Conservation (phyloP, 2,888 invertebrate genomes). For the Schrankia costaestrigalis region DNA sequence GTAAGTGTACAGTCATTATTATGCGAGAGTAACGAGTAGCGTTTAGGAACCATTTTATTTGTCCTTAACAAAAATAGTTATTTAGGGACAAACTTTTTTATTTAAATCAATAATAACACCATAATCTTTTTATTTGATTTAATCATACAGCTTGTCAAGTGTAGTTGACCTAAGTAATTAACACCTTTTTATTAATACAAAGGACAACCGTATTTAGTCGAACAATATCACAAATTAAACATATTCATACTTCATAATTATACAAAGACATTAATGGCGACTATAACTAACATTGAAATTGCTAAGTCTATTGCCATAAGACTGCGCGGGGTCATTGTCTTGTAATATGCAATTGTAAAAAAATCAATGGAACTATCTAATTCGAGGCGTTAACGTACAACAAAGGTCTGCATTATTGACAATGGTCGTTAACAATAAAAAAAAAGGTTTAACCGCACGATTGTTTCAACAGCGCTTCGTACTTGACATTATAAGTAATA, state of each 20-base stretch:
- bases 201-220: too few relatives aligned
- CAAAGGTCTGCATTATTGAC: conserved; percentile 41
- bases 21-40: too few relatives aligned
- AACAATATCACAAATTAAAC: too few relatives aligned
- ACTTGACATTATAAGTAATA: conserved; percentile 42
- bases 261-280: conserved; percentile 21
- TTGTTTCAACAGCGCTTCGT: conserved; percentile 44
- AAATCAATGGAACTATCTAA: conserved; percentile 38
- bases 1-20: too few relatives aligned
- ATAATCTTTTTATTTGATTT: too few relatives aligned
- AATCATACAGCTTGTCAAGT: too few relatives aligned
- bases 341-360: conserved; percentile 44
- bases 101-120: too few relatives aligned
- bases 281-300: conserved; percentile 22
- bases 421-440: conserved; percentile 48
- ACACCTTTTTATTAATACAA: too few relatives aligned
- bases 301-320: conserved; percentile 18
- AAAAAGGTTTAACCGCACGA: conserved; percentile 41
- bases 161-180: too few relatives aligned
- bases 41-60: too few relatives aligned
- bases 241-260: conserved; percentile 24
- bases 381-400: conserved; percentile 35
- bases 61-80: too few relatives aligned
- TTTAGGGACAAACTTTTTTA: too few relatives aligned
- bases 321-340: conserved; percentile 22